Base-by-base conservation (phyloP, 2,888 invertebrate genomes). In the Melitaea athalia region DNA sequence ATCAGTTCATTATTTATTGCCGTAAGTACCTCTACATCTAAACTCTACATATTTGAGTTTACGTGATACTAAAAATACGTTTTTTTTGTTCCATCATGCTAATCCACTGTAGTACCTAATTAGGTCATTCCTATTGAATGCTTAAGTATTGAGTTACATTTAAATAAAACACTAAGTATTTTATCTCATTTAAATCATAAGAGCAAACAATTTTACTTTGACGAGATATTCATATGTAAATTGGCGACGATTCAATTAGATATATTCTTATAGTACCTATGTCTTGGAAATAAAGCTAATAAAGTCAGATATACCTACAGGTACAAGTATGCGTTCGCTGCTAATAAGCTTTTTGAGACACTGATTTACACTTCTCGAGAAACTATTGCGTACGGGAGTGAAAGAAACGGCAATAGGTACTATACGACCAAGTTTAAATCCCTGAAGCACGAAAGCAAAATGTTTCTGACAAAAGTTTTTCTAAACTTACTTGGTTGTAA, bases 181-280 rank as follows among this genome's bases (percentile, higher is more conserved):
- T 38, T 38, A 1, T 38, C 38, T 38, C 38, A 7, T 8, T 7
- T 38, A 17, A 15, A 10, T 50, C 3, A 17, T 57, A 3, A 33
- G 33, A 14, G 14, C 14, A 12, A 38, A 14, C 24, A 31, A 45
- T 10, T n/a, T n/a, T n/a, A 8, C 8, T 60, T 45, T n/a, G 12
- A 64, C 59, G 53, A 64, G 82, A 85, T 85, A 89, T 89, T 85
- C 86, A 85, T 79, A 76, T 79, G 85, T 88, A 90, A 89, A 89
- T 89, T 80, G 80, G 85, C 80, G 74, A 78, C 83, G 81, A 81
- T 83, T 73, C 78, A 76, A 86, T 88, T 86, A 89, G 87, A 83
- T 75, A 79, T 47, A 64, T 59, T 47, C 59, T 65, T 65, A 59
- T 68, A 76, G 79, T 77, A n/a, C n/a, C n/a, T n/a, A 77, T 79